phyloP scores from a whole-genome alignment of 2,888 invertebrate genomes.

The Drosophila mimetica region DNA sequence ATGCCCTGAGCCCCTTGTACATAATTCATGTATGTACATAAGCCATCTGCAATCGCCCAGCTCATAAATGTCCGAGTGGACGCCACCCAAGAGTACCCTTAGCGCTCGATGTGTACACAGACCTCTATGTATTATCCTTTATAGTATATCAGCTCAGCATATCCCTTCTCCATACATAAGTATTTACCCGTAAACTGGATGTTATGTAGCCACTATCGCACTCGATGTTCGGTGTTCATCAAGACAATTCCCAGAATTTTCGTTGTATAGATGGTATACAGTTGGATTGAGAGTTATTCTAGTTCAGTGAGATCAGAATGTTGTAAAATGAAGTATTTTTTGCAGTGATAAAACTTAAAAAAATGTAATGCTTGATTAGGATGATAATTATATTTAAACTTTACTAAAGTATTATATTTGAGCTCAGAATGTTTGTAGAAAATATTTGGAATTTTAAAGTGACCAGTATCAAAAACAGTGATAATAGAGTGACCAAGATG shows the following conservation, averaged over 20 bases:
- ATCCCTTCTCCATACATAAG: constrained; percentile 1
- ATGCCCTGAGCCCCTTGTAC: not conserved
- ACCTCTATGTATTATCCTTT: constrained; percentile 8
- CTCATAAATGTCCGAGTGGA: constrained; percentile 10
- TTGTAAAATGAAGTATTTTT: no score
- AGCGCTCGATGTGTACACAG: constrained; percentile 9
- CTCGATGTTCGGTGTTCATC: constrained; percentile 26
- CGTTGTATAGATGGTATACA: not conserved
- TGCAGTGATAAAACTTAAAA: no score
- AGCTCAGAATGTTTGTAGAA: no score
- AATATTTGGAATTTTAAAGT: not conserved
- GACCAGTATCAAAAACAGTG: not conserved
- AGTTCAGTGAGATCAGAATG: not conserved
- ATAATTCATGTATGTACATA: constrained; percentile 21
- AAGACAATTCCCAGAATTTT: not conserved
- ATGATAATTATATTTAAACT: no score
- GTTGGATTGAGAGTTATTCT: not conserved
- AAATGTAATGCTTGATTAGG: no score
- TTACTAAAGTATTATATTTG: no score
- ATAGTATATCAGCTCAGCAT: not conserved
- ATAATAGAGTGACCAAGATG: not conserved
- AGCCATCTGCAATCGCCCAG: constrained; percentile 12
- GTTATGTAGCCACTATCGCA: constrained; percentile 29
- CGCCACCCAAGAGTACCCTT: constrained; percentile 2
- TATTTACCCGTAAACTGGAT: constrained; percentile 18